phyloP scores from a whole-genome alignment of 1,140 invertebrate genomes.

The Drosophila santomea region DNA sequence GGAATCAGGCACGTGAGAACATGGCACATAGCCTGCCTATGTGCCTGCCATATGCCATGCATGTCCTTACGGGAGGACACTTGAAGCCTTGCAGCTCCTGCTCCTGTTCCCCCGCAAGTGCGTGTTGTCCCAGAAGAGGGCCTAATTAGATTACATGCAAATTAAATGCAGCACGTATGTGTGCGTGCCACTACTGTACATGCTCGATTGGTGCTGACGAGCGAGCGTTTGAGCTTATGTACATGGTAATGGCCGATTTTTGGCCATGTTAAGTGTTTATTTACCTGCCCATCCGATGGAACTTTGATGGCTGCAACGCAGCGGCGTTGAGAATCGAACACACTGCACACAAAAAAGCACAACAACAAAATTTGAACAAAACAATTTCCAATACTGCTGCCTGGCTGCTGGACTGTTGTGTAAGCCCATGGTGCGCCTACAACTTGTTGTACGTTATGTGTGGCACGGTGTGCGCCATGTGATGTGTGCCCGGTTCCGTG shows the following conservation, averaged over 20 bases:
- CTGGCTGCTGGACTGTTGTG: neutral
- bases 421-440: slow-evolving; percentile 5
- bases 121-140: slow-evolving; percentile 2
- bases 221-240: neutral
- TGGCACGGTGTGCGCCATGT: neutral
- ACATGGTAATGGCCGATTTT: neutral
- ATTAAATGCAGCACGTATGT: slow-evolving; percentile 56
- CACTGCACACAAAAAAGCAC: slow-evolving; percentile 52
- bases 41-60: slow-evolving; percentile 20
- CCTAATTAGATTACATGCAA: slow-evolving; percentile 73
- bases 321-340: slow-evolving; percentile 2
- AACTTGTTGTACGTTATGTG: slow-evolving; percentile 12
- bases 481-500: slow-evolving; percentile 18
- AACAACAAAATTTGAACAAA: slow-evolving; percentile 29
- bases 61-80: slow-evolving; percentile 12
- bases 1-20: slow-evolving; percentile 18
- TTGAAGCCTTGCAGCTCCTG: slow-evolving; percentile 10
- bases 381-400: slow-evolving; percentile 2
- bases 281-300: slow-evolving; percentile 11
- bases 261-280: slow-evolving; percentile 10
- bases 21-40: neutral
- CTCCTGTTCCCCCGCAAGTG: neutral
- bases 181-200: neutral
- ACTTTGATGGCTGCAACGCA: neutral
- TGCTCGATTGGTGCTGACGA: neutral